phyloP scores from a whole-genome alignment of 2,113 vertebrate species.

The Perca fluviatilis region DNA sequence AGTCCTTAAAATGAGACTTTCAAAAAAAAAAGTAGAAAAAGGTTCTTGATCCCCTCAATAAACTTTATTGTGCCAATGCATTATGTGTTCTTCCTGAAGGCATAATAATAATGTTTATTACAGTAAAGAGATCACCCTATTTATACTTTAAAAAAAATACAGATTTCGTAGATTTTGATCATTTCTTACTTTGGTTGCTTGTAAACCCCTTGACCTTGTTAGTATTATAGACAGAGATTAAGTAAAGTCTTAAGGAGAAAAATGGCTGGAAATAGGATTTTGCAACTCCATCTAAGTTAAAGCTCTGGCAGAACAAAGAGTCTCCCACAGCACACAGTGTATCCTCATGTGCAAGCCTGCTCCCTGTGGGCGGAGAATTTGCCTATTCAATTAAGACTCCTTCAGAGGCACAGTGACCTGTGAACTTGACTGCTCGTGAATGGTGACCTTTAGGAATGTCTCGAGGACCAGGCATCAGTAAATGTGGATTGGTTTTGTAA shows the following conservation, averaged over 20 bases:
- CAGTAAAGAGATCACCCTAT: neutral
- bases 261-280: conserved; percentile 31
- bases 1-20: neutral
- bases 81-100: neutral
- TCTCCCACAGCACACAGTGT: conserved; percentile 26
- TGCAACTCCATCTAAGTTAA: conserved; percentile 17
- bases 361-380: conserved; percentile 70
- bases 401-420: conserved; percentile 64
- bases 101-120: neutral
- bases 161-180: neutral
- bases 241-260: conserved; percentile 17
- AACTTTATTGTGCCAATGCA: neutral
- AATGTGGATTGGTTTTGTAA: conserved; percentile 33
- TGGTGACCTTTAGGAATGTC: conserved; percentile 67
- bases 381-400: conserved; percentile 72
- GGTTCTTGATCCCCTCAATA: neutral
- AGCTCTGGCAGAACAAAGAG: conserved; percentile 49
- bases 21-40: neutral
- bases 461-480: conserved; percentile 34
- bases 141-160: neutral
- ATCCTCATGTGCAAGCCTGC: conserved; percentile 53
- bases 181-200: neutral
- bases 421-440: conserved; percentile 63
- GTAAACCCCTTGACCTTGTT: neutral
- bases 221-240: conserved; percentile 19